Conservation (phyloP, 2,888 invertebrate species). For the Dynastes hyllus region DNA sequence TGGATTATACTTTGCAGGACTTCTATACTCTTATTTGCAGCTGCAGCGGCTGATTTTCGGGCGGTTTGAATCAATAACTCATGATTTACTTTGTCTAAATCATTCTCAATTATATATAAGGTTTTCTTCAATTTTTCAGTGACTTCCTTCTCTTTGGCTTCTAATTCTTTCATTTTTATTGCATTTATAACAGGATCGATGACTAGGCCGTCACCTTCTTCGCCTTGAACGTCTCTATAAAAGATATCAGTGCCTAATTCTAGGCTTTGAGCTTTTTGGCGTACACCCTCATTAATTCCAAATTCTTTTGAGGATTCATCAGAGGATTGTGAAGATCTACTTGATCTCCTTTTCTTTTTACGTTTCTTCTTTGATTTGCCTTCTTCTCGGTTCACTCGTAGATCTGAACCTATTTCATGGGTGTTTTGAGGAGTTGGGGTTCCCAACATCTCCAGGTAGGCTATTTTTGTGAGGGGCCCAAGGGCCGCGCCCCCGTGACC, state of each 20-base stretch:
- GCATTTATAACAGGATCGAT: constrained; percentile 72
- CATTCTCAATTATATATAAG: constrained; percentile 73
- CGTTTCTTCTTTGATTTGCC: constrained; percentile 72
- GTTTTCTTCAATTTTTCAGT: constrained; percentile 66
- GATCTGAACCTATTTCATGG: constrained; percentile 70
- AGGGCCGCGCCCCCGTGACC: no score
- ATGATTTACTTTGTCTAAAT: constrained; percentile 77
- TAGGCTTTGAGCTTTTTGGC: constrained; percentile 69
- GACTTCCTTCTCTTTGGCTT: constrained; percentile 64
- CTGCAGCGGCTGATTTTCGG: constrained; percentile 79
- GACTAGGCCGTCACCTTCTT: constrained; percentile 75
- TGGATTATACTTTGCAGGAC: constrained; percentile 77
- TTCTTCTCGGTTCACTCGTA: constrained; percentile 69
- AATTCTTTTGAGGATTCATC: constrained; percentile 73
- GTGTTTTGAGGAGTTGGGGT: constrained; percentile 69
- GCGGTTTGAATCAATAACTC: constrained; percentile 79
- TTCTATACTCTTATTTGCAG: constrained; percentile 80
- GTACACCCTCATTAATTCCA: constrained; percentile 57
- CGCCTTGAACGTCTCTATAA: constrained; percentile 74
- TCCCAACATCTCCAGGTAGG: constrained; percentile 66
- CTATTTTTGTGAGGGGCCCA: no score
- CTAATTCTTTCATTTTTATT: constrained; percentile 70
- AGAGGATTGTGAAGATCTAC: constrained; percentile 65
- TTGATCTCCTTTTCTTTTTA: constrained; percentile 64
- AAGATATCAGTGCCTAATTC: constrained; percentile 68